phyloP scores from a whole-genome alignment of 2,113 vertebrate species.

The Reinhardtius hippoglossoides region DNA sequence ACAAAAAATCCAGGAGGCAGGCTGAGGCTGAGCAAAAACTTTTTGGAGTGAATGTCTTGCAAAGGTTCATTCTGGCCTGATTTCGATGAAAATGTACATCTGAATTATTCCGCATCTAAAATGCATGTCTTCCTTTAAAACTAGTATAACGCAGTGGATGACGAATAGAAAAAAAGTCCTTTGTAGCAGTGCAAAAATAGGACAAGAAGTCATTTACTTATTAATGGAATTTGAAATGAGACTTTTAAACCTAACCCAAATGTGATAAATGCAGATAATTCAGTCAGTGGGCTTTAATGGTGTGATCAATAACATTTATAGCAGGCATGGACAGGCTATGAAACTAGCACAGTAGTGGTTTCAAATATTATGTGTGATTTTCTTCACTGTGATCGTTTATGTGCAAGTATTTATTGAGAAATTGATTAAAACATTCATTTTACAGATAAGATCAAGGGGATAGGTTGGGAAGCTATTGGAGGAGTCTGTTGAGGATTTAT shows the following conservation, averaged over 20 bases:
- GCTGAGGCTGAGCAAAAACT: neutral
- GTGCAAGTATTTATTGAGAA: too few species aligned
- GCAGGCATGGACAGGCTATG: too few species aligned
- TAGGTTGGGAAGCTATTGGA: neutral
- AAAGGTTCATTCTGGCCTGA: neutral
- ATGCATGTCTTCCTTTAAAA: neutral
- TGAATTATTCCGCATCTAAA: neutral
- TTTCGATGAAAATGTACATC: neutral
- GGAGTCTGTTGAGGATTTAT: slow-evolving; percentile 10
- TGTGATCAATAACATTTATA: slow-evolving; percentile 39
- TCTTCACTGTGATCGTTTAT: too few species aligned
- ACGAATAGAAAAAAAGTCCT: neutral
- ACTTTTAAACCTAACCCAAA: slow-evolving; percentile 36
- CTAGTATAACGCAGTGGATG: neutral
- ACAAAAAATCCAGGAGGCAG: neutral
- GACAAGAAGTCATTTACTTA: slow-evolving; percentile 36
- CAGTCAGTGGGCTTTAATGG: slow-evolving; percentile 9
- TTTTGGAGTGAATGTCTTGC: neutral
- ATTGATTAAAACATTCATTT: too few species aligned
- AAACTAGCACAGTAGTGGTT: too few species aligned
- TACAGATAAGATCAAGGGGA: too few species aligned
- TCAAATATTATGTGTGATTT: too few species aligned
- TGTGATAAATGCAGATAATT: slow-evolving; percentile 49
- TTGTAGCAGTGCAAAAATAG: slow-evolving; percentile 11
- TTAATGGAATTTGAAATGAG: slow-evolving; percentile 60